Conservation (phyloP, 2,113 vertebrate species). For the Ceyx melanurus region DNA sequence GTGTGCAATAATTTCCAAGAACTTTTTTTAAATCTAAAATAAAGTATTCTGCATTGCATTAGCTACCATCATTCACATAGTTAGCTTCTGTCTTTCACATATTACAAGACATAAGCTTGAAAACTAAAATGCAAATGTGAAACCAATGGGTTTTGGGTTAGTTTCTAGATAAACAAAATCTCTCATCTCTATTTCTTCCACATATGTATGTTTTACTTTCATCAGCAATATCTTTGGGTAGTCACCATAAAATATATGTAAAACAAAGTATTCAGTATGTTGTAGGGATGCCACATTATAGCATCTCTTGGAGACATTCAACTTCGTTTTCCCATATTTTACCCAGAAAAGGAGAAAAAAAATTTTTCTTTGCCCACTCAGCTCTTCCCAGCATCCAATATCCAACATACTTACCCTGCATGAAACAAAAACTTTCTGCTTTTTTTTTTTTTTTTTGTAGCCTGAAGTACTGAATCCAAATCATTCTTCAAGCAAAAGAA, state of each 20-base stretch:
- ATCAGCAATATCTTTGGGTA: neutral
- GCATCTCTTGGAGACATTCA: neutral
- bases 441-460: neutral
- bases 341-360: neutral
- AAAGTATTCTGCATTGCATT: neutral
- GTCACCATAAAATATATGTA: neutral
- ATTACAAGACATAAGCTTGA: neutral
- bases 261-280: neutral
- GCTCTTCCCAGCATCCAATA: neutral
- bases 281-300: neutral
- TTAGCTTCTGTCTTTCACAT: neutral
- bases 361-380: neutral
- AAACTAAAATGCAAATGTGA: neutral
- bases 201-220: neutral
- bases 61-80: neutral
- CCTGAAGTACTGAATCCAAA: neutral
- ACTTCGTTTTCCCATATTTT: neutral
- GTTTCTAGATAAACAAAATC: neutral
- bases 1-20: neutral
- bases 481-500: neutral
- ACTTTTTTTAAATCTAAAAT: neutral
- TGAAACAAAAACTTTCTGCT: neutral
- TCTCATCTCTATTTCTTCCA: neutral
- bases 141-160: neutral
- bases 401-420: neutral